These are phyloP conservation scores for Leistus spinibarbis DNA, from an alignment of 2,888 invertebrate species.

Conservation along the genomic window DNA sequence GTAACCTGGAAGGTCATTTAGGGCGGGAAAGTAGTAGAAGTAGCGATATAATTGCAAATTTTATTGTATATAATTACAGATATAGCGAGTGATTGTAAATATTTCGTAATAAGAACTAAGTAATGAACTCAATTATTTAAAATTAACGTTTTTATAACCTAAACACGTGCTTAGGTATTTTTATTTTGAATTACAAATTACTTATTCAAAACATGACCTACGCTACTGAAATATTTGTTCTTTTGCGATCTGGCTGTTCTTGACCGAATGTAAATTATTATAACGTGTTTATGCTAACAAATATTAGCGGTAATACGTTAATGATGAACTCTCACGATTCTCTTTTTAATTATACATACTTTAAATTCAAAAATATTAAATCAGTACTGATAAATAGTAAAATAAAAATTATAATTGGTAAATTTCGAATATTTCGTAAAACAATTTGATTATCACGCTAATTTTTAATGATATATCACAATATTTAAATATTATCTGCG, in stretches of 20 bases:
- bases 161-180: neutral
- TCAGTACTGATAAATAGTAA: too few relatives aligned
- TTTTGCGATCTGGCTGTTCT: neutral
- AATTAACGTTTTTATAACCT: neutral
- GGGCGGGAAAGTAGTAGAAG: neutral
- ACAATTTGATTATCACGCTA: too few relatives aligned
- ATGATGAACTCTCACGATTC: neutral
- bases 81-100: neutral
- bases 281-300: neutral
- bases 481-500: too few relatives aligned
- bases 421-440: too few relatives aligned
- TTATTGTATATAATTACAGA: neutral
- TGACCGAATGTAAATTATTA: neutral
- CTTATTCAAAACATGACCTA: neutral
- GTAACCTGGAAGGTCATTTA: neutral
- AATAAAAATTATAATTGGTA: too few relatives aligned
- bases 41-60: neutral
- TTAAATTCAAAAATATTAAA: too few relatives aligned
- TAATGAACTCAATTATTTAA: neutral
- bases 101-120: neutral
- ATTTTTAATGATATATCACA: too few relatives aligned
- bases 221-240: neutral
- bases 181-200: neutral
- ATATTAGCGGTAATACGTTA: neutral
- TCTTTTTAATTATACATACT: neutral